Conservation (phyloP, 2,113 vertebrate genomes). For the Trochalopteron elliotii region DNA sequence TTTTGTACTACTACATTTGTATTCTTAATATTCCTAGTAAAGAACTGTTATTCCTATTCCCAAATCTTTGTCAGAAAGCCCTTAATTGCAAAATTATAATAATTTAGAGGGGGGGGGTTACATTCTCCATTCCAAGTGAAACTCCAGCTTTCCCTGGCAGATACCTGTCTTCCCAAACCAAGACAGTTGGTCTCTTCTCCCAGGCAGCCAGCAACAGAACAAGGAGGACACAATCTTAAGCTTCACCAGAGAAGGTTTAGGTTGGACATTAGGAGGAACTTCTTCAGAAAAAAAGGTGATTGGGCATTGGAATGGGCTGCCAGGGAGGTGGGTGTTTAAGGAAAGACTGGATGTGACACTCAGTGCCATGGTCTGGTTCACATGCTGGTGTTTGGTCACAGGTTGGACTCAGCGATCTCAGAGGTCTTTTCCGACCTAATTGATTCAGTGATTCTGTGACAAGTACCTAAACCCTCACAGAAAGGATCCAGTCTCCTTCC, state of each 20-base stretch:
- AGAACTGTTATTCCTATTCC: too few species aligned
- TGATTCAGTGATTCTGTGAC: not conserved
- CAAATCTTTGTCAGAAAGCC: too few species aligned
- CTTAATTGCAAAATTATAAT: too few species aligned
- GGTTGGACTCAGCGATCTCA: not conserved
- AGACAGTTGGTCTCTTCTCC: not conserved
- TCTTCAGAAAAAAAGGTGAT: not conserved
- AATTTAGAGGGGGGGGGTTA: too few species aligned
- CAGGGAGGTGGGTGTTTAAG: not conserved
- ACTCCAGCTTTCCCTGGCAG: too few species aligned
- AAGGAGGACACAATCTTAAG: not conserved
- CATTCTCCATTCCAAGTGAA: too few species aligned
- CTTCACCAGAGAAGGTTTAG: not conserved
- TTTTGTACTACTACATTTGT: too few species aligned
- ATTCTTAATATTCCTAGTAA: too few species aligned
- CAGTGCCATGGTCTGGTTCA: not conserved
- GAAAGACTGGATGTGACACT: not conserved
- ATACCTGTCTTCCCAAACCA: too few species aligned
- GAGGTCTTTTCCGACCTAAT: not conserved
- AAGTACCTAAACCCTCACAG: accelerated
- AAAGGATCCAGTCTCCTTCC: not conserved
- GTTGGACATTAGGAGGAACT: not conserved
- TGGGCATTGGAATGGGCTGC: not conserved
- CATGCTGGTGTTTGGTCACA: accelerated
- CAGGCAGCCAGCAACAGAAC: not conserved